phyloP scores from a whole-genome alignment of 2,888 invertebrate genomes.

The Macrophya annulata region DNA sequence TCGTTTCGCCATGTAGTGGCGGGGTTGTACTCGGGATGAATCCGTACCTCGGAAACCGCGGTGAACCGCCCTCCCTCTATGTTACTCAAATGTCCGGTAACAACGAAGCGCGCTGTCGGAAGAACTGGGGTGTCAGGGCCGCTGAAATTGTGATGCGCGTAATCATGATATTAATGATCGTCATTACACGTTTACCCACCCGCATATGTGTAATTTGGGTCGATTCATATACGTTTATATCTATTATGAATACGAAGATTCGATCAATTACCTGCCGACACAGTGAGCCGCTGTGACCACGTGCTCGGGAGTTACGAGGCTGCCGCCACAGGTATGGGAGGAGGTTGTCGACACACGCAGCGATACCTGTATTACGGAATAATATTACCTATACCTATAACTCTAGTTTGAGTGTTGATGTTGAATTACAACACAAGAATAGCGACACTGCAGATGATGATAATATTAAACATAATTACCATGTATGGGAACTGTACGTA shows the following conservation, averaged over 20 bases:
- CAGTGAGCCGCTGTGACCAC: constrained; percentile 53
- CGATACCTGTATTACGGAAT: constrained; percentile 22
- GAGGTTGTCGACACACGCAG: background rate
- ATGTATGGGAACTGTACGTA: constrained; percentile 1
- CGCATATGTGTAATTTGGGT: too few species aligned
- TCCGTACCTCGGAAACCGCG: constrained; percentile 44
- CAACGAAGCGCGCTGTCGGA: constrained; percentile 25
- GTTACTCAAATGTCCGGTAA: constrained; percentile 48
- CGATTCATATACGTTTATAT: background rate
- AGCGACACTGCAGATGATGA: background rate
- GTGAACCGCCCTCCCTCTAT: constrained; percentile 36
- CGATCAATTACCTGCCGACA: constrained; percentile 33
- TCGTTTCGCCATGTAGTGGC: constrained; percentile 16
- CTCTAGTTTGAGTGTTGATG: background rate
- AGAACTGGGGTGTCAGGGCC: background rate
- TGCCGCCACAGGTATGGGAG: constrained; percentile 37
- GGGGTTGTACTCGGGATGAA: constrained; percentile 13
- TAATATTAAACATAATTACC: background rate
- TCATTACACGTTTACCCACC: background rate
- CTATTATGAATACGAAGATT: background rate
- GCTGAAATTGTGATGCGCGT: too few species aligned
- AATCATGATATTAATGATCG: background rate
- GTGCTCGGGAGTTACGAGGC: constrained; percentile 37
- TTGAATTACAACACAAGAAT: background rate
- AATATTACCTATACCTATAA: background rate